Evolutionary conservation across 2,113 vertebrate genomes (phyloP), one percentile per base, ranked within the genome.

Genomic region (Alosa alosa): DNA sequence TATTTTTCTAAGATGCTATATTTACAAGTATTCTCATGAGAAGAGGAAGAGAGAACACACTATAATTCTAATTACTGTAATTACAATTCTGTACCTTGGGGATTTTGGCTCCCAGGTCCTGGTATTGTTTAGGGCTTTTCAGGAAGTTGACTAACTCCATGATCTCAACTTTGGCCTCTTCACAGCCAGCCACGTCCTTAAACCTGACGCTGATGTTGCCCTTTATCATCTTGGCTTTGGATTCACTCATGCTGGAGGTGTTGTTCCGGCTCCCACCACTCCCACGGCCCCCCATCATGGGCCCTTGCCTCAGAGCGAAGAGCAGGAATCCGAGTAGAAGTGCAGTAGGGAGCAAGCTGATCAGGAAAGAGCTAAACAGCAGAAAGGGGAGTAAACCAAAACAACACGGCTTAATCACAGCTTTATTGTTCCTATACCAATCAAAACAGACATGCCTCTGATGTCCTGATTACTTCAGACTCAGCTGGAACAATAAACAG

Each of bases 71-170:
- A 78, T 15, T 17, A 17, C 2, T 78, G 1, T 39, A 39, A 78
- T 15, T 31, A 72, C n/a, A 72, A 25, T 10, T 10, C 8, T 31
- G n/a, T 89, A 94, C 93, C 92, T 94, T 92, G 45, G 94, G 94
- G 31, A 95, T 94, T 87, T 94, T 94, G 85, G 92, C 93, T 31
- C 94, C 93, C 3, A 94, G 90, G 41, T 94, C 92, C 81, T 92
- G 91, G 88, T 93, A 94, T 25, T 94, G 92, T 84, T 92, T 93
- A 22, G 93, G 94, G 45, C 93, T 94, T 83, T 94, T 94, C 75
- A 94, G 88, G 82, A 94, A 94, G 89, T 94, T 94, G 45, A 94
- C 93, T 85, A 94, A 94, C 82, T 94, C 93, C 90, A 92, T 91
- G 45, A 93, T 93, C 87, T 95, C 94, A 85, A 94, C 41, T 47